phyloP scores from a whole-genome alignment of 1,140 invertebrate genomes.

The Thaumetopoea pityocampa region DNA sequence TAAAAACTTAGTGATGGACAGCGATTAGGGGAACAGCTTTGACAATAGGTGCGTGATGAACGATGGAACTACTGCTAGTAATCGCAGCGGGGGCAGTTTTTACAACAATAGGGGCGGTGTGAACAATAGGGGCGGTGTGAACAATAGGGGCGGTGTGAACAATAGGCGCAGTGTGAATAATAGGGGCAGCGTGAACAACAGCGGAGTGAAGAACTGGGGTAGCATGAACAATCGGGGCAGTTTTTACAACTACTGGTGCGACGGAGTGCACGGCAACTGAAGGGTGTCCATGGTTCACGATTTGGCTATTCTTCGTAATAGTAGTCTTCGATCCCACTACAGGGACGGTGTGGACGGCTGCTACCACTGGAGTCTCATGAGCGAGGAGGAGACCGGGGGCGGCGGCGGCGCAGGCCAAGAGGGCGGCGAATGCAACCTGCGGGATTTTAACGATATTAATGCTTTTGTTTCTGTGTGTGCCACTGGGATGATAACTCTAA shows the following conservation, averaged over 20 bases:
- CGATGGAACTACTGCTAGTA: constrained; percentile 53
- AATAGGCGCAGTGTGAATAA: constrained; percentile 36
- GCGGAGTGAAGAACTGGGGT: constrained; percentile 65
- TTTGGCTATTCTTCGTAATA: constrained; percentile 61
- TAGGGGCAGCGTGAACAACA: constrained; percentile 9
- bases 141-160: constrained; percentile 62
- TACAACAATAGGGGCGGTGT: constrained; percentile 52
- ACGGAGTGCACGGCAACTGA: constrained; percentile 18
- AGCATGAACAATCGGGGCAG: constrained; percentile 41
- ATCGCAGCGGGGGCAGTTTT: constrained; percentile 56
- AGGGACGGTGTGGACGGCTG: constrained; percentile 38
- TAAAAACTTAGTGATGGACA: constrained; percentile 49
- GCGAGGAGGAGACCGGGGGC: constrained; percentile 65
- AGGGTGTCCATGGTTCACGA: constrained; percentile 57
- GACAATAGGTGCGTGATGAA: constrained; percentile 71
- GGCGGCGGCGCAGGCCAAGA: constrained; percentile 75
- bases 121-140: constrained; percentile 46
- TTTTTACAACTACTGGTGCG: constrained; percentile 40
- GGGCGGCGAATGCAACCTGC: constrained; percentile 69
- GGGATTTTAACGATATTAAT: no score
- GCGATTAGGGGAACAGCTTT: constrained; percentile 75
- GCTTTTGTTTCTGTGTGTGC: no score
- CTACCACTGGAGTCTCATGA: constrained; percentile 42
- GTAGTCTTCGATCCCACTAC: constrained; percentile 58
- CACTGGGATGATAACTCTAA: no score